Evolutionary conservation across 2,113 vertebrate genomes (phyloP).

Genomic region (Arenaria interpres): DNA sequence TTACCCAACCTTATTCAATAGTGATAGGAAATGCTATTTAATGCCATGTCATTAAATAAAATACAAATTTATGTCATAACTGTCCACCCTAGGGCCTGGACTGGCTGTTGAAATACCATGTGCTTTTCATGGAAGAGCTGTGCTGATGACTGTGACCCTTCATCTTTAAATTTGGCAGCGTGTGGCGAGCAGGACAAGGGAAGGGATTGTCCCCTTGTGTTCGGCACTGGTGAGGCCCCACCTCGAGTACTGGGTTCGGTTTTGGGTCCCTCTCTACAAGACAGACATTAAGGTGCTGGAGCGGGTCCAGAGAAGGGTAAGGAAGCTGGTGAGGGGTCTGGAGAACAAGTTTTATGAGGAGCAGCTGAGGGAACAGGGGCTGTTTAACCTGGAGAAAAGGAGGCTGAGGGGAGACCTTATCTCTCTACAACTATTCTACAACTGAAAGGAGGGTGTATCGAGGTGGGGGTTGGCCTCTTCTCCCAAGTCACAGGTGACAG

Average conservation of each 20-base stretch:
- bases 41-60: too few species aligned
- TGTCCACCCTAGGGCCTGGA: rapidly evolving
- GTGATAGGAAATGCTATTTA: rapidly evolving
- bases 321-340: neutral
- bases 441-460: neutral
- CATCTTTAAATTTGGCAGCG: neutral
- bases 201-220: neutral
- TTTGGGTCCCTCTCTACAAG: neutral
- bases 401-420: neutral
- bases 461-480: neutral
- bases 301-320: neutral
- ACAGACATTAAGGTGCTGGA: neutral
- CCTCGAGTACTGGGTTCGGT: neutral
- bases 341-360: neutral
- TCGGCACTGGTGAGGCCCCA: neutral
- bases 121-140: neutral
- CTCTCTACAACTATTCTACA: neutral
- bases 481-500: neutral
- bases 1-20: neutral
- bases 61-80: rapidly evolving
- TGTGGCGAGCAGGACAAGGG: neutral
- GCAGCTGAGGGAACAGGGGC: neutral
- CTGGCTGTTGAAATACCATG: rapidly evolving
- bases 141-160: rapidly evolving
- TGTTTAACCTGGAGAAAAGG: neutral